Base-by-base conservation (phyloP, 92 coral and sea anemone species). In the Epizoanthus fatuus region DNA sequence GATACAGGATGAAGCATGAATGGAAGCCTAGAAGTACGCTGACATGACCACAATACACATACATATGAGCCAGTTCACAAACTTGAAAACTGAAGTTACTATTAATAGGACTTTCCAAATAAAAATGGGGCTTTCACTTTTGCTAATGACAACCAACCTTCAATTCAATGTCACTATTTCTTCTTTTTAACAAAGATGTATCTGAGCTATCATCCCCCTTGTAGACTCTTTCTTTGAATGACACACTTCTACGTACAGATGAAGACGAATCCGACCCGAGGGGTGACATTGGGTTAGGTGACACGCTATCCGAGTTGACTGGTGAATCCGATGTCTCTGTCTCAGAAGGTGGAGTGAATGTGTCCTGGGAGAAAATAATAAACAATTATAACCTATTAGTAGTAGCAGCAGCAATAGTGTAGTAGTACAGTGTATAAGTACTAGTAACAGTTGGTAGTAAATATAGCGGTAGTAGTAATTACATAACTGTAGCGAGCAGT, bases 311-410 rank as follows among this genome's bases (percentile, higher is more conserved):
- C 7, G 99, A 87, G 56, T 90, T 75, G 75, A 79, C 87, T 19
- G 98, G 95, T 4, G 95, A 93, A 75, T 97, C 99, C 19, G 99
- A 95, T 8, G 94, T 92, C 15, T 97, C 99, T 32, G 95, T 88
- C 63, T 97, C 99, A 7, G 99, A 97, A 17, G 94, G 97, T 0
- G 95, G 97, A 8, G 96, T 89, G n/a, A 91, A 80, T 9, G 90
- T 90, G 75, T 96, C 99, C 99, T 96, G 72, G 60, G 70, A 37
- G n/a, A 49, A 40, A 7, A 16, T 22, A 22, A 22, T 22, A 22
- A 22, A 22, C 25, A 22, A 22, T 22, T 22, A 22, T 22, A 22
- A 22, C 25, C 25, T 22, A 22, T 22, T 22, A 22, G 25, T 22
- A 22, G 25, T 22, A 22, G 25, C 25, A 22, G 25, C 25, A 22